Evolutionary conservation across 2,797 vertebrate species (phyloP), one percentile per base, ranked within the genome.

Genomic region (Parotocinclus haroldoi): DNA sequence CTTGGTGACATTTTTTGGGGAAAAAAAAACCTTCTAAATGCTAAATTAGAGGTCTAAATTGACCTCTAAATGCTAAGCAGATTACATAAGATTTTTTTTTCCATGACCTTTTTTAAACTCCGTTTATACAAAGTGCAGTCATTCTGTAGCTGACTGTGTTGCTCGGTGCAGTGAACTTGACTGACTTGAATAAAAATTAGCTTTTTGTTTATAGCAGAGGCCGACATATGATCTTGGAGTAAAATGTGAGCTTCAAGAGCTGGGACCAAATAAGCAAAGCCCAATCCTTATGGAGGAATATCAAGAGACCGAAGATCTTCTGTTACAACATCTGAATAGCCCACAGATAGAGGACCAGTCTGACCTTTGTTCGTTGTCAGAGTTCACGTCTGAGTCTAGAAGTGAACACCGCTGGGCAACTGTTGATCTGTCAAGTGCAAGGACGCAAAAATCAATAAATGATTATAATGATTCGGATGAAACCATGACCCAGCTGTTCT

Each of bases 271-370:
- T 39, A 1, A 11, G 50, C n/a, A 72, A 61, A 39, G 37, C 49
- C 69, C 59, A 36, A 84, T 58, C 39, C 68, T 78, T 45, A 75
- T 18, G 2, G 75, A 78, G 4, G 45, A 51, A 3, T 64, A 75
- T 16, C 27, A 48, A 63, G 76, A 76, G 39, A 68, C 55, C 52
- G 70, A 66, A 27, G 76, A 79, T 42, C 63, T 75, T 14, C 17
- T 76, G 4, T 74, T 79, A 66, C 79, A 78, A 66, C 61, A 63
- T 49, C 7, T 71, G 1, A 72, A 76, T 11, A 48, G 60, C 38
- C 78, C 76, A 18, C 57, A 37, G 18, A 40, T 73, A 57, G 71
- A 65, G 61, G 71, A 79, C 59, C 79, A 75, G 53, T 63, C 78
- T 1, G 10, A 54, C 7, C 56, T 72, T 37, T 10, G 5, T 49